Percentiles rank a stretch among this genome's conserved stretches.
Conservation (phyloP, 2,797 vertebrate genomes). For the Artibeus lituratus region DNA sequence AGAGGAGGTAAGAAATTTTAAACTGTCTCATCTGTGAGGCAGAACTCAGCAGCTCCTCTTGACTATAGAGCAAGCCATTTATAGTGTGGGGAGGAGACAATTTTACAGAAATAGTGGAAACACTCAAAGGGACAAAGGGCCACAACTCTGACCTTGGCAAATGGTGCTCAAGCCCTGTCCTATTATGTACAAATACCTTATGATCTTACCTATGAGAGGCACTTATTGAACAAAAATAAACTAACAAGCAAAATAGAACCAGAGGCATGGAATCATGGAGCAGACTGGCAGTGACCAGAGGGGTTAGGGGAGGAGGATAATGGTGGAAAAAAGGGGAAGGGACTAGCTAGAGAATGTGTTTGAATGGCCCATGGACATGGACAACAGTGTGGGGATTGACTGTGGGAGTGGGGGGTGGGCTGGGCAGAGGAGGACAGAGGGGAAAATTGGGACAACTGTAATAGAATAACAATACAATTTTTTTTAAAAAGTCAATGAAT, state of each 20-base stretch:
- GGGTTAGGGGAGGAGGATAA: no score
- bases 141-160: background rate
- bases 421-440: background rate
- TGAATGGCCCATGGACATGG: background rate
- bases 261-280: no score
- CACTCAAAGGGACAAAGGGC: background rate
- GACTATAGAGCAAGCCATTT: background rate
- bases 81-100: background rate
- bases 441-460: background rate
- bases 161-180: background rate
- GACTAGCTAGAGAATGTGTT: background rate
- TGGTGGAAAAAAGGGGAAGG: background rate
- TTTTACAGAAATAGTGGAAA: background rate
- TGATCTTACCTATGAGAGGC: background rate
- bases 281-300: no score
- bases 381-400: background rate
- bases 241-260: no score
- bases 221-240: background rate
- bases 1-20: background rate
- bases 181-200: background rate
- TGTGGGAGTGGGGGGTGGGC: background rate
- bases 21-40: background rate
- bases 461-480: background rate
- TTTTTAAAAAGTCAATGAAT: background rate
- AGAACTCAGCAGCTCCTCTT: constrained; percentile 21